Evolutionary conservation across 1,140 invertebrate genomes (phyloP).

Genomic region (Tetramorium parvispinum): DNA sequence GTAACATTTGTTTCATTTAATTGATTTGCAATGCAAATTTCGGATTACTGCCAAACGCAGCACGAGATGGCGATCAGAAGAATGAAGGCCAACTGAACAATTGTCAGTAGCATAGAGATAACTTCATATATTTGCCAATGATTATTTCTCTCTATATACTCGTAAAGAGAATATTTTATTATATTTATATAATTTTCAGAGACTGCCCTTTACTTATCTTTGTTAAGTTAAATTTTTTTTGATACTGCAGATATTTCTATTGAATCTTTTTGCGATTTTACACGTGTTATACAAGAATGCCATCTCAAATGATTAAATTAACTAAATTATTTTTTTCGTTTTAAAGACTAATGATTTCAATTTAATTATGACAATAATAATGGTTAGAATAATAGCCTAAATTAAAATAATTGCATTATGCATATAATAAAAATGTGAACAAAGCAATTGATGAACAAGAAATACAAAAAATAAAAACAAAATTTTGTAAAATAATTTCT

Average conservation of each 20-base stretch:
- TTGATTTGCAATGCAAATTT: slow-evolving; percentile 25
- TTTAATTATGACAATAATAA: slow-evolving; percentile 12
- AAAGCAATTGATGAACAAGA: slow-evolving; percentile 5
- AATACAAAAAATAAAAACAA: neutral
- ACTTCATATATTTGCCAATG: neutral
- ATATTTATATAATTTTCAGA: slow-evolving; percentile 54
- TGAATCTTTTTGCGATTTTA: slow-evolving; percentile 64
- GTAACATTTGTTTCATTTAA: neutral
- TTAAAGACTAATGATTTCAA: neutral
- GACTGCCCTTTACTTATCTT: slow-evolving; percentile 56
- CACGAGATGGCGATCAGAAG: neutral
- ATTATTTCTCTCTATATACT: slow-evolving; percentile 14
- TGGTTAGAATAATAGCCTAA: neutral
- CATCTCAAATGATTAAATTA: slow-evolving; percentile 10
- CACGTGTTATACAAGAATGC: slow-evolving; percentile 18
- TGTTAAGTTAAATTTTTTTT: slow-evolving; percentile 63
- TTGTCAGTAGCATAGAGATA: neutral
- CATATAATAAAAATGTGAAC: neutral
- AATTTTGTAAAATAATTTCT: neutral
- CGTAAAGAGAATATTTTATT: slow-evolving; percentile 27
- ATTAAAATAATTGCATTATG: neutral
- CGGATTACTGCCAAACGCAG: neutral
- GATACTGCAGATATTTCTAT: slow-evolving; percentile 64
- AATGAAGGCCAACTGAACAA: neutral
- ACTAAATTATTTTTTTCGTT: neutral